Conservation (phyloP, 2,113 vertebrate genomes). For the Pluvialis apricaria region DNA sequence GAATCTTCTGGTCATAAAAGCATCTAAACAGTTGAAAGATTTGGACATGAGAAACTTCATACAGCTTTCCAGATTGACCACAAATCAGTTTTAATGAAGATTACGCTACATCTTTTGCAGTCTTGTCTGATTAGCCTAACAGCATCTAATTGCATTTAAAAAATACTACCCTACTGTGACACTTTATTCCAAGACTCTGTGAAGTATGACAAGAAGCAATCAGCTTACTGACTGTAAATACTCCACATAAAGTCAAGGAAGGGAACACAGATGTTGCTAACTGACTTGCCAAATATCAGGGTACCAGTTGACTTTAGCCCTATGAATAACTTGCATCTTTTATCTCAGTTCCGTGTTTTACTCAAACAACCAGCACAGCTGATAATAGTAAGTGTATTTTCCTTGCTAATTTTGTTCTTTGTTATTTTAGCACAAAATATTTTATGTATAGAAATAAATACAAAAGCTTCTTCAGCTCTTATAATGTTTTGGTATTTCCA, state of each 20-base stretch:
- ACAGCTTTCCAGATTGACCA: not conserved
- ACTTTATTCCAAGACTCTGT: not conserved
- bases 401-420: not conserved
- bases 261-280: not conserved
- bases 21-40: slow-evolving; percentile 63
- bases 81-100: not conserved
- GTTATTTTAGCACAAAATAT: not conserved
- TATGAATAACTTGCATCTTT: not conserved
- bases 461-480: not conserved
- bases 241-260: not conserved
- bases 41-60: not conserved
- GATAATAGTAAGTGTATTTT: not conserved
- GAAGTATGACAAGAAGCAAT: not conserved
- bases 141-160: not conserved
- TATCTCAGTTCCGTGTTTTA: not conserved
- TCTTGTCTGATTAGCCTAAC: not conserved
- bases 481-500: not conserved
- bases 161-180: not conserved
- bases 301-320: not conserved
- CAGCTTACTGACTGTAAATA: not conserved
- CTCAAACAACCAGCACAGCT: not conserved
- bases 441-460: not conserved
- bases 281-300: not conserved
- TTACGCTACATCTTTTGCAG: not conserved
- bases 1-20: slow-evolving; percentile 66